A percentile compares a stretch with the other conserved stretches of the same genome.
Conservation (phyloP, 2,888 invertebrate genomes). For the Megalurothrips usitatus region DNA sequence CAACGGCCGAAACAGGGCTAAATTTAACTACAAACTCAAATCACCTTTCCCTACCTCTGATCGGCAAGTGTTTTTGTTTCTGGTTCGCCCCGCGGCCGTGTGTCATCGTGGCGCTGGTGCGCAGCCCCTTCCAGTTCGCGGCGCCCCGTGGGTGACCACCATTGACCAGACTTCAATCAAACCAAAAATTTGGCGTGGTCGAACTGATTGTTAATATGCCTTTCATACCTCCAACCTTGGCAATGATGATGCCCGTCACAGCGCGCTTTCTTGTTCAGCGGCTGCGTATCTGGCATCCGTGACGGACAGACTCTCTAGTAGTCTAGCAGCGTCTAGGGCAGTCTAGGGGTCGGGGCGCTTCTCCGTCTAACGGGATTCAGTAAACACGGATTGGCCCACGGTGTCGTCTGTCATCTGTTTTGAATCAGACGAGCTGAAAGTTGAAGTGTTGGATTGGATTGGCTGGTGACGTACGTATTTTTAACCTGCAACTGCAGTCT, state of each 20-base stretch:
- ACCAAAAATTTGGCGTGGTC: too few relatives aligned
- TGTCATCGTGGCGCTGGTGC: background rate
- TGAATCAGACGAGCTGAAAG: background rate
- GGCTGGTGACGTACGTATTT: background rate
- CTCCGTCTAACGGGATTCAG: too few relatives aligned
- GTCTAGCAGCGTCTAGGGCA: too few relatives aligned
- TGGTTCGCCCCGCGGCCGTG: background rate
- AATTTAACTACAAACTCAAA: conserved; percentile 25
- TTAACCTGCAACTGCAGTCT: background rate
- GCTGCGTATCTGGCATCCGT: too few relatives aligned
- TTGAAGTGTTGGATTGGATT: background rate
- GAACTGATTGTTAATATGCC: too few relatives aligned
- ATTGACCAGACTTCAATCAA: background rate
- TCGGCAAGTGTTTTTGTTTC: conserved; percentile 25
- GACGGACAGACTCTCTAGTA: too few relatives aligned
- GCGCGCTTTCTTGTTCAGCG: too few relatives aligned
- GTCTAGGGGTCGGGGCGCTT: too few relatives aligned
- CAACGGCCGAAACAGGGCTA: conserved; percentile 18
- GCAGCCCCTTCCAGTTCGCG: background rate
- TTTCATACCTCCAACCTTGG: too few relatives aligned
- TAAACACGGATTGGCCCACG: background rate
- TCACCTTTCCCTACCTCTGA: conserved; percentile 24
- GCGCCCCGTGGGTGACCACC: background rate
- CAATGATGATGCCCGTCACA: too few relatives aligned
- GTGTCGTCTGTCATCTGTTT: conserved; percentile 22